Conservation (phyloP, 2,797 vertebrate genomes). For the Coregonus ussuriensis region DNA sequence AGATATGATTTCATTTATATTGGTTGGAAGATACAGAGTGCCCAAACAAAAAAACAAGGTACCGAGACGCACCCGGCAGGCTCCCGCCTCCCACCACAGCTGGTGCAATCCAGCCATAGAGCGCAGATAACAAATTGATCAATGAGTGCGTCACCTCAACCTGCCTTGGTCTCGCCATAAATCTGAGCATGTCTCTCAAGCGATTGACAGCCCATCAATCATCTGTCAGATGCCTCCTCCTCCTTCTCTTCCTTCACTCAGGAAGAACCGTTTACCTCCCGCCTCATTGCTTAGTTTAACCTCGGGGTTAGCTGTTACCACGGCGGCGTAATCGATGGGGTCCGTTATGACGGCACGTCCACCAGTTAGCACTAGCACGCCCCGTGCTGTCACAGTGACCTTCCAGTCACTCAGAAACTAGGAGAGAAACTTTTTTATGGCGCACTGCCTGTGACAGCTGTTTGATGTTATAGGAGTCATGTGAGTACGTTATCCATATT, state of each 20-base stretch:
- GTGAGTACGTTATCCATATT: conserved; percentile 18
- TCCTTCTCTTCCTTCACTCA: conserved; percentile 45
- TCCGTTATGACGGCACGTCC: conserved; percentile 49
- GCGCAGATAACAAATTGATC: conserved; percentile 68
- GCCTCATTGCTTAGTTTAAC: conserved; percentile 18
- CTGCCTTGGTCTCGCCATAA: conserved; percentile 60
- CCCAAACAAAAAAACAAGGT: conserved; percentile 42
- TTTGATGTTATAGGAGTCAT: conserved; percentile 29
- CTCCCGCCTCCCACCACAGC: conserved; percentile 64
- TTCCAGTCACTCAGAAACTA: conserved; percentile 48
- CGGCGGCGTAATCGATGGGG: conserved; percentile 52
- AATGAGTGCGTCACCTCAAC: conserved; percentile 53
- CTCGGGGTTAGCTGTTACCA: conserved; percentile 51
- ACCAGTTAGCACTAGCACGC: conserved; percentile 46
- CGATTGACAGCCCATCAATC: conserved; percentile 73
- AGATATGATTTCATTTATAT: neutral
- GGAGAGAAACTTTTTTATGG: conserved; percentile 38
- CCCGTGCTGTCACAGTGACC: conserved; percentile 55
- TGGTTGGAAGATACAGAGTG: neutral
- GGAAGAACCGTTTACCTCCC: neutral
- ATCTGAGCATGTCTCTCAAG: conserved; percentile 65
- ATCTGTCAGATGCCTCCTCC: conserved; percentile 56
- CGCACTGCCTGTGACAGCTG: conserved; percentile 39
- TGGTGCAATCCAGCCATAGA: conserved; percentile 60
- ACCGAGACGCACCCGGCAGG: conserved; percentile 49